phyloP scores from a whole-genome alignment of 1,140 invertebrate species.

The Atta texana region DNA sequence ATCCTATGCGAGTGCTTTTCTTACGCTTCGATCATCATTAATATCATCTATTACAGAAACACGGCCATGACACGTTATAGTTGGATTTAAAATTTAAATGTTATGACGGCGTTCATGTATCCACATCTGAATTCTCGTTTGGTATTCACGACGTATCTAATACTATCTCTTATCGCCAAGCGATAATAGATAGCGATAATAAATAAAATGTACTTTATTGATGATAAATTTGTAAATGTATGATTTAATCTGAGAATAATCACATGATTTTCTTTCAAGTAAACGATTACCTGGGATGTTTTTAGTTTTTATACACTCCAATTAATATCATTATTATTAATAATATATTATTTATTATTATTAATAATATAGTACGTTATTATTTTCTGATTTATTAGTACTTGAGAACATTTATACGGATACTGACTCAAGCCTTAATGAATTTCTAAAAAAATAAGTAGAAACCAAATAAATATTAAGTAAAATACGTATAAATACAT shows the following conservation, averaged over 20 bases:
- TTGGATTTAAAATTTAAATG: conserved; percentile 43
- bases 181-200: neutral
- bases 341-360: too few species aligned
- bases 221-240: neutral
- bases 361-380: too few species aligned
- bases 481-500: too few species aligned
- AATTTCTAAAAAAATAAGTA: too few species aligned
- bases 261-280: too few species aligned
- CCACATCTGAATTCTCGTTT: neutral
- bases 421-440: too few species aligned
- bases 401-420: too few species aligned
- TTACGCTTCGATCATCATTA: conserved; percentile 53
- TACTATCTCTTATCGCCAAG: neutral
- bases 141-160: neutral
- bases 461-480: too few species aligned
- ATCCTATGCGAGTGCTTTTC: conserved; percentile 21
- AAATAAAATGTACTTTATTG: conserved; percentile 10
- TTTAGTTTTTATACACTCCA: too few species aligned
- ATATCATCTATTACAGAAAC: conserved; percentile 13
- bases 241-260: neutral
- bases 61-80: neutral
- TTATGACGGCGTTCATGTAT: conserved; percentile 12
- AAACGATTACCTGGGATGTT: too few species aligned
- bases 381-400: too few species aligned
- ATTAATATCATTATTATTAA: too few species aligned